Evolutionary conservation across 2,113 vertebrate genomes (phyloP).

Genomic region (Neoarius graeffei): DNA sequence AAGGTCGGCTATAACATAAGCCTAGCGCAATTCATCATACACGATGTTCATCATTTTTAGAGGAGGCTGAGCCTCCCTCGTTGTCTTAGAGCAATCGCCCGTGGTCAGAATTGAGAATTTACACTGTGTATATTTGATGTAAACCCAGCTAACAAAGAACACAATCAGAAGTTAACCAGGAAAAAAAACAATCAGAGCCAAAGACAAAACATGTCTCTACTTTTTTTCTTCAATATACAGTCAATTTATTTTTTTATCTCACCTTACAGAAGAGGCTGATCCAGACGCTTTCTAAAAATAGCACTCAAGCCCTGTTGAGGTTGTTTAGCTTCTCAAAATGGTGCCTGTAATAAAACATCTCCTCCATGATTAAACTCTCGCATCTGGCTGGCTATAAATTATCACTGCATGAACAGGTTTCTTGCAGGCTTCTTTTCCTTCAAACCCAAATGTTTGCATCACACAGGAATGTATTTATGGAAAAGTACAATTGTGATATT

Average conservation of each 20-base stretch:
- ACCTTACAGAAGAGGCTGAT: not conserved
- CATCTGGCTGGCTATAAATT: not conserved
- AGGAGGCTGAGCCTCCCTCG: no score
- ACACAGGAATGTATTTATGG: not conserved
- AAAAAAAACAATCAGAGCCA: not conserved
- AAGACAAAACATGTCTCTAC: not conserved
- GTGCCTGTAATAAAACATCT: not conserved
- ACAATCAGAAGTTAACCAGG: not conserved
- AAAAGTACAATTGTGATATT: not conserved
- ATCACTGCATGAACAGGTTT: not conserved
- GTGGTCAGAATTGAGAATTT: not conserved
- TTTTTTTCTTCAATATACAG: not conserved
- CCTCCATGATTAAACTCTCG: constrained; percentile 1
- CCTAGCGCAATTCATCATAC: no score
- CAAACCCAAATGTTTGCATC: not conserved
- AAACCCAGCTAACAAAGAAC: not conserved
- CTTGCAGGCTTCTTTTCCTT: not conserved
- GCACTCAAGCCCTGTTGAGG: not conserved
- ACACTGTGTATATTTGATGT: not conserved
- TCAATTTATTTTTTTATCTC: not conserved
- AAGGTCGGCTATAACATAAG: no score
- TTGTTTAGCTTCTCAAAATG: not conserved
- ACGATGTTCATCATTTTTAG: no score
- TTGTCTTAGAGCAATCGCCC: no score
- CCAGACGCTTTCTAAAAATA: not conserved